Evolutionary conservation across 2,113 vertebrate genomes (phyloP).

Genomic region (Entelurus aequoreus): DNA sequence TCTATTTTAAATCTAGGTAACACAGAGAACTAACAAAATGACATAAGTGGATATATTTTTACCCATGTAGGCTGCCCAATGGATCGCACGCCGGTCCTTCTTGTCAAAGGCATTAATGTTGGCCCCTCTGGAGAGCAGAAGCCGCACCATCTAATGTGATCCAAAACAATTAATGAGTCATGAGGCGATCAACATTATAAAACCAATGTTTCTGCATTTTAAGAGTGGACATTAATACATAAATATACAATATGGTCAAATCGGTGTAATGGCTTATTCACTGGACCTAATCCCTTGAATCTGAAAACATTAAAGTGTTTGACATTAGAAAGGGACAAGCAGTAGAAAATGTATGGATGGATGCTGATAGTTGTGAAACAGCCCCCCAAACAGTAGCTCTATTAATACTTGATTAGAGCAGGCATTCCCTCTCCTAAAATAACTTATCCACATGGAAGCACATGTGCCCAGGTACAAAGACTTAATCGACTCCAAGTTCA

Average conservation of each 20-base stretch:
- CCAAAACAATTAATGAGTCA: conserved; percentile 7
- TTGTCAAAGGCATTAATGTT: conserved; percentile 99
- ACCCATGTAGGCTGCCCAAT: conserved; percentile 99
- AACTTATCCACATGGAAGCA: not conserved
- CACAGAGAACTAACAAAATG: not conserved
- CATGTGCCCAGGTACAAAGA: not conserved
- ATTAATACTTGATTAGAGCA: conserved; percentile 1
- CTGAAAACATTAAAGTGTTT: not conserved
- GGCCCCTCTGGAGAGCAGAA: conserved; percentile 93
- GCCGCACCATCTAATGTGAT: conserved; percentile 86
- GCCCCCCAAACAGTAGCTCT: no score
- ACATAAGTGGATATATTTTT: conserved; percentile 36
- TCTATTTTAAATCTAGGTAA: not conserved
- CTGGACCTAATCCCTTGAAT: not conserved
- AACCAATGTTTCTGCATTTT: not conserved
- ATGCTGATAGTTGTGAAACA: not conserved
- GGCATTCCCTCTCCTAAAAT: conserved; percentile 1
- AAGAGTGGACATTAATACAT: not conserved
- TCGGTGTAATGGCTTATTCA: not conserved
- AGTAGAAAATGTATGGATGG: no score
- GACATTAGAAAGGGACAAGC: not conserved
- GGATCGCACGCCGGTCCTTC: conserved; percentile 96
- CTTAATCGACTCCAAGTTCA: not conserved
- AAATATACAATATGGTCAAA: not conserved
- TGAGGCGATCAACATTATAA: not conserved